phyloP scores from a whole-genome alignment of 2,888 invertebrate genomes.

The Orchesella flavescens region DNA sequence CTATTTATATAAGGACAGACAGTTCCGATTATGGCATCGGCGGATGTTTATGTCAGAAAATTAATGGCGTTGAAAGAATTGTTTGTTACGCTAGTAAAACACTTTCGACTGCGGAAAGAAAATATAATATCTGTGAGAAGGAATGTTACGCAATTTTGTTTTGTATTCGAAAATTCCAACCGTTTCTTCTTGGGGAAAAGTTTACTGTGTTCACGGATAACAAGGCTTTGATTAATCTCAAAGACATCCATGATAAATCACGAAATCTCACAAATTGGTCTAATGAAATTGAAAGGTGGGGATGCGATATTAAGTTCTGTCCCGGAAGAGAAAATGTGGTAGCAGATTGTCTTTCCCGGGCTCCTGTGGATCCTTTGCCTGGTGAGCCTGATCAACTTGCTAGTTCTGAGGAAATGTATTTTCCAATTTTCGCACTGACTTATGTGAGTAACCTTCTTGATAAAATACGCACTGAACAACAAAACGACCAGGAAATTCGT shows the following conservation, averaged over 20 bases:
- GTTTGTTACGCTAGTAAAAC: too few species aligned
- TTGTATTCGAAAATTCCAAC: slow-evolving; percentile 14
- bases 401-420: neutral
- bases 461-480: neutral
- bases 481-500: too few species aligned
- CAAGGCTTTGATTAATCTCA: slow-evolving; percentile 15
- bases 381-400: neutral
- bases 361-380: slow-evolving; percentile 7
- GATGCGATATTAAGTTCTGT: slow-evolving; percentile 18
- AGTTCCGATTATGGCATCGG: too few species aligned
- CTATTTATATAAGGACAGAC: neutral
- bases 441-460: neutral
- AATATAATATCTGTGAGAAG: slow-evolving; percentile 11
- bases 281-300: slow-evolving; percentile 30
- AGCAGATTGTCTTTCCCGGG: slow-evolving; percentile 46
- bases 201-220: slow-evolving; percentile 28
- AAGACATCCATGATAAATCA: slow-evolving; percentile 22
- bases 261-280: slow-evolving; percentile 17
- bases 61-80: too few species aligned
- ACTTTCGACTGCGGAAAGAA: neutral
- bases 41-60: too few species aligned
- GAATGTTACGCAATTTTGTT: slow-evolving; percentile 32
- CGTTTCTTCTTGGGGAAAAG: slow-evolving; percentile 10
- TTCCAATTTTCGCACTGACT: slow-evolving; percentile 22
- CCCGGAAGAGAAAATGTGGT: slow-evolving; percentile 36